Conservation (phyloP, 2,797 vertebrate genomes). For the Anguilla megastoma region DNA sequence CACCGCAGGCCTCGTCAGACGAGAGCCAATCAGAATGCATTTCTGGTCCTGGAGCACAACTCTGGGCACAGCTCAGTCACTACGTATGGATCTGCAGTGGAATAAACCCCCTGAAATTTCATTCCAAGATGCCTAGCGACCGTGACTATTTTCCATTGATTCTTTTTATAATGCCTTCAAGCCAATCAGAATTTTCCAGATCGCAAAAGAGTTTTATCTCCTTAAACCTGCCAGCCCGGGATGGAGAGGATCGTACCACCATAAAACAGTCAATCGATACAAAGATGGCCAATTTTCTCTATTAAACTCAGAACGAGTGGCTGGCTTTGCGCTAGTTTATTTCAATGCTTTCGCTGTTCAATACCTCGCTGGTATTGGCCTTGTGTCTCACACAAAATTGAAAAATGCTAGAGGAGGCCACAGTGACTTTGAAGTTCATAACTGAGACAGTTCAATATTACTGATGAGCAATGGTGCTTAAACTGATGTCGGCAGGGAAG, state of each 20-base stretch:
- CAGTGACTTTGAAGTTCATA: neutral
- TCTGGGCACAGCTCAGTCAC: neutral
- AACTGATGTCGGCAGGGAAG: neutral
- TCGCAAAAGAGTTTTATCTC: neutral
- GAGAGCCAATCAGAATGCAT: neutral
- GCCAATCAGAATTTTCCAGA: neutral
- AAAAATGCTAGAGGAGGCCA: neutral
- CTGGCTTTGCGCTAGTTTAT: neutral
- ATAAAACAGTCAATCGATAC: constrained; percentile 5
- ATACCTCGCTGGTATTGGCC: neutral
- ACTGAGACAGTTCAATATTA: neutral
- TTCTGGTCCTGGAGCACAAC: neutral
- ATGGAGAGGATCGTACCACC: neutral
- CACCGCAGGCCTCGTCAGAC: neutral
- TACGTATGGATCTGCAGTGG: neutral
- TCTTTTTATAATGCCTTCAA: neutral
- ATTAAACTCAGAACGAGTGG: neutral
- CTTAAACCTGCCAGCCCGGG: neutral
- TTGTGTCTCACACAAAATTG: neutral
- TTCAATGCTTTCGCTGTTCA: neutral
- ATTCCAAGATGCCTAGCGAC: neutral
- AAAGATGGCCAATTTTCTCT: neutral
- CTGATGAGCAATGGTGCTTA: neutral
- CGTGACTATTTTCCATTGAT: neutral
- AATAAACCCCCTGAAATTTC: neutral